These are phyloP conservation scores for Mionectes macconnelli DNA, from an alignment of 2,113 vertebrate genomes.

Conservation along the genomic window DNA sequence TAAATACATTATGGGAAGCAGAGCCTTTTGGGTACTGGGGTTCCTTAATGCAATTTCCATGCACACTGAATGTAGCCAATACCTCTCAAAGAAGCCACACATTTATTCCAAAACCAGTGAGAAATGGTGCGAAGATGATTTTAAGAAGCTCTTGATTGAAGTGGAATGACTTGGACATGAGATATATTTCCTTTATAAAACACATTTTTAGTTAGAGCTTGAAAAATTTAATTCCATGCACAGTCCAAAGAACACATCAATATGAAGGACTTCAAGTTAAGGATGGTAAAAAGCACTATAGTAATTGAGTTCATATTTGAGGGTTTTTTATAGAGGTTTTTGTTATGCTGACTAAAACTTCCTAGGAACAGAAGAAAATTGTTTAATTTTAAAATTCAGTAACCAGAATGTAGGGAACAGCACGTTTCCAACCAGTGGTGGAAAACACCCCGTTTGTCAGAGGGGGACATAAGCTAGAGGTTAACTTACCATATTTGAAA, in stretches of 20 bases:
- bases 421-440: background rate
- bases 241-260: background rate
- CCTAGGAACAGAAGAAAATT: background rate
- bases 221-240: background rate
- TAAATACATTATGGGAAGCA: background rate
- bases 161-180: background rate
- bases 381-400: background rate
- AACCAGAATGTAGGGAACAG: background rate
- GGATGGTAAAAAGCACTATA: background rate
- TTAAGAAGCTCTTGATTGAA: background rate
- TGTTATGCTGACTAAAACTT: background rate
- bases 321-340: background rate
- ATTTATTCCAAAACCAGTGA: background rate
- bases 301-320: background rate
- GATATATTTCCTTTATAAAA: background rate
- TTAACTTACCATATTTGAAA: slow-evolving; percentile 3
- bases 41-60: background rate
- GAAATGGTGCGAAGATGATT: background rate
- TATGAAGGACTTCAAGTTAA: background rate
- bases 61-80: background rate
- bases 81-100: background rate
- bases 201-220: background rate
- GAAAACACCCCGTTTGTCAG: background rate
- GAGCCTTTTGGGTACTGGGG: background rate
- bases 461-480: background rate